Evolutionary conservation across 2,888 invertebrate genomes (phyloP).

Genomic region (Zygothrica quintamaculata): DNA sequence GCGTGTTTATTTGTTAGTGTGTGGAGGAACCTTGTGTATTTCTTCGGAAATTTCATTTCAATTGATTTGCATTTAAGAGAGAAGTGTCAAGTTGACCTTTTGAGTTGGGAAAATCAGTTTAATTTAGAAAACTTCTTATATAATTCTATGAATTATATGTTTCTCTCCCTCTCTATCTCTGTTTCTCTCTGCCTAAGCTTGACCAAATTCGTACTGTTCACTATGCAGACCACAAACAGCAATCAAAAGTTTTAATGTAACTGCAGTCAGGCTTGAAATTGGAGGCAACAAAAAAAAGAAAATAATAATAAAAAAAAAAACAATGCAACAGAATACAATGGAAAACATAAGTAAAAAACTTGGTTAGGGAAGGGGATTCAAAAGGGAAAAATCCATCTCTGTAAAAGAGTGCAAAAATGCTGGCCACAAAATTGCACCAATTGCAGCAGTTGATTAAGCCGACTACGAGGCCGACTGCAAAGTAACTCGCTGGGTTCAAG

Average conservation of each 20-base stretch:
- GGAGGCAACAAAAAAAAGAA: slow-evolving; percentile 31
- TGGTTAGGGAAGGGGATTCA: too few species aligned
- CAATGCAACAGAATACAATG: slow-evolving; percentile 46
- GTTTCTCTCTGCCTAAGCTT: slow-evolving; percentile 42
- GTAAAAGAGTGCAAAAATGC: slow-evolving; percentile 68
- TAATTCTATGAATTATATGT: slow-evolving; percentile 26
- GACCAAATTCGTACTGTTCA: slow-evolving; percentile 24
- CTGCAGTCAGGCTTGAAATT: slow-evolving; percentile 72
- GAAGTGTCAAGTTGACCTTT: not conserved
- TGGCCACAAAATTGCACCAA: slow-evolving; percentile 70
- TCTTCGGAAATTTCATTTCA: slow-evolving; percentile 13
- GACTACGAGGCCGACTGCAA: slow-evolving; percentile 15
- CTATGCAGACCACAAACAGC: slow-evolving; percentile 53
- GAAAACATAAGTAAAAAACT: slow-evolving; percentile 24
- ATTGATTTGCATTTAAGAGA: not conserved
- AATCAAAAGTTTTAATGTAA: slow-evolving; percentile 76
- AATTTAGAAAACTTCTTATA: not conserved
- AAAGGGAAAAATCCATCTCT: slow-evolving; percentile 3
- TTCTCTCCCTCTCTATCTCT: slow-evolving; percentile 22
- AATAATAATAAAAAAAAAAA: slow-evolving; percentile 26
- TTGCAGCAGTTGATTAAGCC: slow-evolving; percentile 79
- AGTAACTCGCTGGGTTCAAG: not conserved
- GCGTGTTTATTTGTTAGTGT: too few species aligned
- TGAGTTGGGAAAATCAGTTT: not conserved
- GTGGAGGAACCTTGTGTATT: too few species aligned